Base-by-base conservation (phyloP, 1,140 invertebrate species). In the Trichoplusia ni region DNA sequence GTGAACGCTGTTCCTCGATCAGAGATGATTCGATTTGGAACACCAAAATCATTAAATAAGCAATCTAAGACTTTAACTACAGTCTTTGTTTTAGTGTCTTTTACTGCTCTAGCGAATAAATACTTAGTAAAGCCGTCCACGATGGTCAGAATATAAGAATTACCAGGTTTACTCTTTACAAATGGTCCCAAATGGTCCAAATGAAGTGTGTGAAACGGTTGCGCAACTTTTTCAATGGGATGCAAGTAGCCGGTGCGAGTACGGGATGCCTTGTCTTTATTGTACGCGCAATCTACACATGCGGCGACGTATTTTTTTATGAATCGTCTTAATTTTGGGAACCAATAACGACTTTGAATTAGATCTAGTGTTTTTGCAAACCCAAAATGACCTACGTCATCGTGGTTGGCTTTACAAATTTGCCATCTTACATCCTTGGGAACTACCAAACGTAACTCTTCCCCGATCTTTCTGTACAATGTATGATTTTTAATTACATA, bases 241-340 rank as follows among this genome's bases (percentile, higher is more conserved):
- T 63, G 23, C 25, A 78, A 63, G n/a, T 63, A 25, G 6, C 67
- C 70, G 6, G 54, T 37, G 38, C 58, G 54, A 18, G 33, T 18
- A 6, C 29, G 53, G 4, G 58, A 40, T 9, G 49, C 16, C 29
- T 37, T 59, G 35, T 69, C 70, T 49, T 76, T 76, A 38, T 68
- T 67, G 64, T 70, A 70, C 1, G 70, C 69, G 40, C 75, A 80
- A 4, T 73, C 56, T 21, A 80, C 38, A 40, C 77, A 80, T 18
- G 63, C 19, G 0, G 2, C n/a, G 4, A 77, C 62, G 56, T 79
- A 73, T 60, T 77, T 76, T 31, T 67, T 67, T 1, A 77, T 60
- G 11, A 67, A 71, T 4, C 51, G 23, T n/a, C 64, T 49, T 35
- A 76, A 38, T 47, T 75, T 73, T 1, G 73, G 73, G 23, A 77